Evolutionary conservation across 2,113 vertebrate genomes (phyloP), one percentile per base, ranked within the genome.

Genomic region (Narcine bancroftii): DNA sequence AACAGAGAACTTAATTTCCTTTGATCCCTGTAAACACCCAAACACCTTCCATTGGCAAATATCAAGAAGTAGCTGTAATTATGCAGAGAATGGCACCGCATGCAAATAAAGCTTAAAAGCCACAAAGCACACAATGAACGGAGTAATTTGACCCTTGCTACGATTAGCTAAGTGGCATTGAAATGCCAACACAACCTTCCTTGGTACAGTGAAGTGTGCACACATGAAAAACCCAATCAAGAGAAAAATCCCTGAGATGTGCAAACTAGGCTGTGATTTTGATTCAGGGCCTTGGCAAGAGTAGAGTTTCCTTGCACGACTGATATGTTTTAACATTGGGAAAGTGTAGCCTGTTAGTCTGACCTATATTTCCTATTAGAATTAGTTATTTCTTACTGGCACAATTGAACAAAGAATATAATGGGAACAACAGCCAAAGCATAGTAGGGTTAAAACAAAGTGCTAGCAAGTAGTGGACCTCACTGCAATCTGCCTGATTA

Each of bases 121-220:
- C 63, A 69, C 42, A 69, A 69, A 91, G 89, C 26, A 47, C 39
- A 91, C 65, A 71, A 45, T 71, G 65, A 91, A 69, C 13, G 65
- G 39, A 91, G 89, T 69, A 66, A 91, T 60, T 91, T 39, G 89
- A 91, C 42, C 65, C 63, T 69, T 91, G 65, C 11, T 91, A 91
- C 47, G 45, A 91, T 91, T 91, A 47, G 21, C 71, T 65, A 69
- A 91, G 89, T 69, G 39, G 42, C 36, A 24, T 91, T 15, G 26
- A 91, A 91, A 91, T 91, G 42, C 89, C 89, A 42, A 29, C 89
- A 91, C 89, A 69, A 91, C 36, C 65, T 24, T 91, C 63, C 65
- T 3, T 42, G 65, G 87, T 45, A 91, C 87, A 45, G 89, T 91
- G 53, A 65, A 89, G 85, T 89, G 85, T 19, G n/a, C 53, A 15